Base-by-base conservation (phyloP, 2,797 vertebrate species). In the Crenichthys baileyi region DNA sequence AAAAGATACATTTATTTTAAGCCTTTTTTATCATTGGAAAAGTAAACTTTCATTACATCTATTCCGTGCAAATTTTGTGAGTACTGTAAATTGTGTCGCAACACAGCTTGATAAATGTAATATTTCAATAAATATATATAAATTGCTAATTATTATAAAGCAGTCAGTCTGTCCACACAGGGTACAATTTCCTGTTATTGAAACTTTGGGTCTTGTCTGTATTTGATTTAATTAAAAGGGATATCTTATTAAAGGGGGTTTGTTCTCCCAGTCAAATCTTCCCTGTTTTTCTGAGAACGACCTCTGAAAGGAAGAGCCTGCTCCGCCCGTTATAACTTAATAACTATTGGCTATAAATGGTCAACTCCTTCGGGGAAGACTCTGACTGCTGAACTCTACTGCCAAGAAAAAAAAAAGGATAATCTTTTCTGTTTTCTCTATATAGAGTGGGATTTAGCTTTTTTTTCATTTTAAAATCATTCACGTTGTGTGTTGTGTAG, bases 311-410 rank as follows among this genome's bases (percentile, higher is more conserved):
- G 20, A 78, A 63, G 58, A 70, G 41, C 60, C 11, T 74, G 46
- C 77, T 81, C 39, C 0, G 0, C 76, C 68, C 79, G 79, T 80
- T 82, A 77, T 78, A 79, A 84, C 79, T 53, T 74, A 26, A 76
- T 46, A 83, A 77, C 48, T 48, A 41, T 87, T 76, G 12, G 53
- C 84, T 81, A 83, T 86, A 82, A 88, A 89, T 89, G 80, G 73
- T 81, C 51, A 84, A 5, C 80, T 53, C 72, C 75, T 79, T 63
- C 18, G 65, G 73, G 72, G 76, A 79, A 79, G 39, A 70, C 41
- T 80, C 51, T 70, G 31, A 83, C 60, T 75, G 36, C 60, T 75
- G 36, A 78, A 68, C 76, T 70, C 26, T 60, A 72, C n/a, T 18
- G 60, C 11, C 15, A 79, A 31, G 53, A 72, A 76, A 78, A 77